Conservation (phyloP, 2,113 vertebrate species). For the Smithornis capensis region DNA sequence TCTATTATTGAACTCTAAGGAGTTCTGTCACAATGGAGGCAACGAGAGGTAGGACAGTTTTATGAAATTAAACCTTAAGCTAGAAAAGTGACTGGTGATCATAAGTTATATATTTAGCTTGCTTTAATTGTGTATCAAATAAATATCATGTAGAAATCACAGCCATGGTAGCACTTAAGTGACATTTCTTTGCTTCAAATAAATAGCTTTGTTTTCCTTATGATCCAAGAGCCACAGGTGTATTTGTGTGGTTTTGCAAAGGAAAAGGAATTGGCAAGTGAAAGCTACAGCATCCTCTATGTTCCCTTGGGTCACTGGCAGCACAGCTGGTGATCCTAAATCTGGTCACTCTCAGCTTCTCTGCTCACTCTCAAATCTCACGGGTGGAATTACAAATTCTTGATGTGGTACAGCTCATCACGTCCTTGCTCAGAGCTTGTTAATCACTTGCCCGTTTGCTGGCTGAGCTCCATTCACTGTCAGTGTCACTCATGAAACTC, state of each 20-base stretch:
- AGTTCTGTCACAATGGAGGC: background rate
- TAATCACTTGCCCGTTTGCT: background rate
- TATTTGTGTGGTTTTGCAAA: background rate
- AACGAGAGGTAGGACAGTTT: accelerated
- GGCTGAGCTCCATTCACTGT: background rate
- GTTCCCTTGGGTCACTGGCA: background rate
- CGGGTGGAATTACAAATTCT: background rate
- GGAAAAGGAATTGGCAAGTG: background rate
- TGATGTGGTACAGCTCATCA: background rate
- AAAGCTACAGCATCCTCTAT: background rate
- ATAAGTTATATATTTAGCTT: background rate
- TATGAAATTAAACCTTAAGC: background rate
- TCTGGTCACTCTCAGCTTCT: background rate
- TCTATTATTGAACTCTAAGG: background rate
- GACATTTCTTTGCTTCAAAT: background rate
- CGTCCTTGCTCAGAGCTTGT: background rate
- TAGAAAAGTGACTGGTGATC: background rate
- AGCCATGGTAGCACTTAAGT: background rate
- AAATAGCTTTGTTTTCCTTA: background rate
- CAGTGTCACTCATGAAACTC: background rate
- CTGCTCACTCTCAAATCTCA: background rate
- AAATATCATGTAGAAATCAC: background rate
- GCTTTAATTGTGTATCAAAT: background rate
- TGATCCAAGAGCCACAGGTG: background rate
- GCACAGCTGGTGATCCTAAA: background rate